phyloP scores from a whole-genome alignment of 2,797 vertebrate genomes.

The Stomatorhinus walkeri region DNA sequence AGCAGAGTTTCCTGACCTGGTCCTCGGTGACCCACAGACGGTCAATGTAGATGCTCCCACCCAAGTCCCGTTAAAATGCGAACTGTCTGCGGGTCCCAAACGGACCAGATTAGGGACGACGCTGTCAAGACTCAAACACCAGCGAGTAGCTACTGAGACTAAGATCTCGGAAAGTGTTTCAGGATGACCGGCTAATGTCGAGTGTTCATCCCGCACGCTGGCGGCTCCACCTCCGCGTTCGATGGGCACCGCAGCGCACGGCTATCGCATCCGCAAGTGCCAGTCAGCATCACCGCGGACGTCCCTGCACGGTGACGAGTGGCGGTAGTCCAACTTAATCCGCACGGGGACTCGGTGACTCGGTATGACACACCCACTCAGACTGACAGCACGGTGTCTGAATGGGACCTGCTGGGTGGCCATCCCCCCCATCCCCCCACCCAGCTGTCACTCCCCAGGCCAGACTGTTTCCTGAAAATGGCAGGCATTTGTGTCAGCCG shows the following conservation, averaged over 20 bases:
- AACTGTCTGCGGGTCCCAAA: neutral
- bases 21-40: neutral
- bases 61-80: neutral
- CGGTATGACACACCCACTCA: neutral
- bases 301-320: neutral
- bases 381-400: neutral
- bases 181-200: neutral
- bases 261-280: neutral
- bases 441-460: neutral
- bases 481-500: neutral
- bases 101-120: neutral
- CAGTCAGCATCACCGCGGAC: neutral
- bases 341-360: neutral
- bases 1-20: neutral
- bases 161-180: neutral
- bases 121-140: neutral
- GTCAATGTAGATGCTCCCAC: neutral
- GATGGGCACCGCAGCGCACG: neutral
- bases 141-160: neutral
- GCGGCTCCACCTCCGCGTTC: neutral
- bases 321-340: neutral
- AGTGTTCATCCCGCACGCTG: neutral
- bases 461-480: neutral
- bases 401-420: neutral
- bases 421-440: neutral